Conservation (phyloP, 2,113 vertebrate genomes). For the Labeo catla region DNA sequence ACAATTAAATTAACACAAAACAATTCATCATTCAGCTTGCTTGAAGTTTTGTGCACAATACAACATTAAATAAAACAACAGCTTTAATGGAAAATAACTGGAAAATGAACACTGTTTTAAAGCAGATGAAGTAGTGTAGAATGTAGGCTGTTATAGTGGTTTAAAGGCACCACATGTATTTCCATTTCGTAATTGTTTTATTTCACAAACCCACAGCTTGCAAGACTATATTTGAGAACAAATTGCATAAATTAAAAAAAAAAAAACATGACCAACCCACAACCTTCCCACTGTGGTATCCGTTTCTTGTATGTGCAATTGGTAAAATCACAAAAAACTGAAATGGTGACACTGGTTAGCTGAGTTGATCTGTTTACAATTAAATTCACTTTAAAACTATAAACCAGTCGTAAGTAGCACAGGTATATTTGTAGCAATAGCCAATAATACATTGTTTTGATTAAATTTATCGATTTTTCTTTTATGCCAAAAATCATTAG, state of each 20-base stretch:
- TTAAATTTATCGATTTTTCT: too few species aligned
- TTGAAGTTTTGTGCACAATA: not conserved
- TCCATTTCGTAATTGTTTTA: too few species aligned
- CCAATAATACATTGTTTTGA: too few species aligned
- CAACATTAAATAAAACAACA: not conserved
- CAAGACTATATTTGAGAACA: not conserved
- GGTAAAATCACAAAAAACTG: not conserved
- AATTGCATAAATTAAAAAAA: not conserved
- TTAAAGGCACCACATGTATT: too few species aligned
- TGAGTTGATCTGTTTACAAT: not conserved
- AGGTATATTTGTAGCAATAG: too few species aligned
- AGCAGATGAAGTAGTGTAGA: too few species aligned
- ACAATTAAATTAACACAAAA: too few species aligned
- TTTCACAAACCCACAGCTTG: not conserved
- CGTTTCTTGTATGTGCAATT: not conserved
- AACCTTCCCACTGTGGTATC: not conserved
- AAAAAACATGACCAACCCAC: not conserved
- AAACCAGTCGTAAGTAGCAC: too few species aligned
- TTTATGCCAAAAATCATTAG: too few species aligned
- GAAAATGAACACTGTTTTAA: not conserved
- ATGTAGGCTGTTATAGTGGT: too few species aligned
- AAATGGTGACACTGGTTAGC: not conserved
- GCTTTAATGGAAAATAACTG: not conserved
- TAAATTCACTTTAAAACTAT: not conserved
- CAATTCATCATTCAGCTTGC: not conserved